Conservation (phyloP, 2,113 vertebrate genomes). For the Athene cunicularia region DNA sequence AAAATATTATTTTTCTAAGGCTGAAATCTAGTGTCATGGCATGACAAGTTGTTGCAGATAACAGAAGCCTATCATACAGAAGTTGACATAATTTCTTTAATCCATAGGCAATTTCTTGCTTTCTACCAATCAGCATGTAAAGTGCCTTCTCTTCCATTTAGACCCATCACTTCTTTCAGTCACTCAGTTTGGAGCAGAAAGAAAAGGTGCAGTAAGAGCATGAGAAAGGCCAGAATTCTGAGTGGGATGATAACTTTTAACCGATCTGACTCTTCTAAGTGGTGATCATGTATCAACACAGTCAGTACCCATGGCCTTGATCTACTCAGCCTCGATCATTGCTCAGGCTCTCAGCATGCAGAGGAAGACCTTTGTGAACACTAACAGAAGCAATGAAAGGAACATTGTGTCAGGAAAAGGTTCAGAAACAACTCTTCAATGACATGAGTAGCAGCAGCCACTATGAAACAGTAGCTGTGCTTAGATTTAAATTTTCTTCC, state of each 20-base stretch:
- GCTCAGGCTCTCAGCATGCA: background rate
- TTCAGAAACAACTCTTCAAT: background rate
- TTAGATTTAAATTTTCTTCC: background rate
- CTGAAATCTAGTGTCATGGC: background rate
- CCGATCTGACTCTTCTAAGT: background rate
- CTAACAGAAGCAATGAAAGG: background rate
- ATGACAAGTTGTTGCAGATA: background rate
- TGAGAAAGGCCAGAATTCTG: background rate
- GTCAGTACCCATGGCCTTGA: background rate
- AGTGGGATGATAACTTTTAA: background rate
- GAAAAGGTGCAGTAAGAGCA: background rate
- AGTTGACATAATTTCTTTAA: background rate
- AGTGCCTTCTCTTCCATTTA: background rate
- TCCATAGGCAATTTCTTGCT: background rate
- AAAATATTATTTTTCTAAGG: background rate
- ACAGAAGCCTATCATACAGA: background rate
- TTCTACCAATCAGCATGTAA: background rate
- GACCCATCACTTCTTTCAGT: background rate
- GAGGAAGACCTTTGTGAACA: background rate
- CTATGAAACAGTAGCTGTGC: background rate
- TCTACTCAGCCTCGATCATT: background rate
- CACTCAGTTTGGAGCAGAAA: background rate
- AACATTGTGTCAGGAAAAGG: background rate
- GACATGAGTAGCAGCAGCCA: background rate
- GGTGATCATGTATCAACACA: background rate